These are phyloP conservation scores for Nothocercus julius DNA, from an alignment of 2,113 vertebrate species.

Conservation along the genomic window DNA sequence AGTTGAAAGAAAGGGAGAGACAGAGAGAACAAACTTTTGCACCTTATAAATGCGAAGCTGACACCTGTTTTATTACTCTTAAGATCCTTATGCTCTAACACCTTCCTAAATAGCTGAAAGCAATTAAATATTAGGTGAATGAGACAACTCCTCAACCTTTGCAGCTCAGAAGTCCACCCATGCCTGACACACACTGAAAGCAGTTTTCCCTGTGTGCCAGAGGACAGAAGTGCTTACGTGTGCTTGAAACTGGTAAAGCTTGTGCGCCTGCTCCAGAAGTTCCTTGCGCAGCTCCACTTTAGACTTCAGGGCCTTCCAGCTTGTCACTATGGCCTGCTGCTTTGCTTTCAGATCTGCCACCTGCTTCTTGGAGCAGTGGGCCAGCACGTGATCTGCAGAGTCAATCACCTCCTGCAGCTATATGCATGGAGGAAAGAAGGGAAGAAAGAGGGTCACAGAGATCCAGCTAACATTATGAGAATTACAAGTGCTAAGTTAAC, in stretches of 20 bases:
- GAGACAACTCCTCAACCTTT: not conserved
- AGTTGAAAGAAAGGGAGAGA: not conserved
- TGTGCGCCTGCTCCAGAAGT: slow-evolving; percentile 74
- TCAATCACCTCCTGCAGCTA: slow-evolving; percentile 88
- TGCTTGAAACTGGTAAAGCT: slow-evolving; percentile 80
- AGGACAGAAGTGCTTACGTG: slow-evolving; percentile 66
- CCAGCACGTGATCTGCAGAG: slow-evolving; percentile 60
- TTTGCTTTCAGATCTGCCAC: slow-evolving; percentile 71
- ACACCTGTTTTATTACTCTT: not conserved
- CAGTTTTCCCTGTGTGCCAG: not conserved
- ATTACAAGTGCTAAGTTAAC: not conserved
- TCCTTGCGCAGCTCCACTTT: slow-evolving; percentile 73
- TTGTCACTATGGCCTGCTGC: slow-evolving; percentile 81
- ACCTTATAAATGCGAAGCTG: not conserved
- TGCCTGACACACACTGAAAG: not conserved
- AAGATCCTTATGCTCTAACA: not conserved
- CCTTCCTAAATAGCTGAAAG: not conserved
- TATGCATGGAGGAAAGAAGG: not conserved
- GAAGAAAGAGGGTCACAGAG: not conserved
- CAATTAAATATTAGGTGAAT: not conserved
- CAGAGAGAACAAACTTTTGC: not conserved
- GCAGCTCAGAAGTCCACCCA: not conserved
- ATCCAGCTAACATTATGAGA: not conserved
- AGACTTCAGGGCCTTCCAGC: slow-evolving; percentile 81
- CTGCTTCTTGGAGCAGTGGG: slow-evolving; percentile 67